phyloP scores from a whole-genome alignment of 1,140 invertebrate species.

The Hycleus phaleratus region DNA sequence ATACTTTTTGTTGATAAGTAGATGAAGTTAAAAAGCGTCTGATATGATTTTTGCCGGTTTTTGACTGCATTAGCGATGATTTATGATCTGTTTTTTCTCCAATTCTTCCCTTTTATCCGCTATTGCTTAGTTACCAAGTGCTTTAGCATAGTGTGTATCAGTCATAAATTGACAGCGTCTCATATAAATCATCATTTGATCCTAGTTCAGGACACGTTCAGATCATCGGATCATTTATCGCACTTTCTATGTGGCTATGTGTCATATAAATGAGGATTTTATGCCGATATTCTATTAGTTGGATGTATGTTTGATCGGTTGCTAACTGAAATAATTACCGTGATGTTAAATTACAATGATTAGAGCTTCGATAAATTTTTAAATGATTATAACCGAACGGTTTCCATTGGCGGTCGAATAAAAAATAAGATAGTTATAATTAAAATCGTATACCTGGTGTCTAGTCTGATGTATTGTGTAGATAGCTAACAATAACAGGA shows the following conservation, averaged over 20 bases:
- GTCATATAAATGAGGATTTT: not conserved
- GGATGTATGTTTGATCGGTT: not conserved
- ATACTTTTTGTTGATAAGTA: too few relatives aligned
- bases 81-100: conserved; percentile 28
- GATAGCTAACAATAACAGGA: too few relatives aligned
- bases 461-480: too few relatives aligned
- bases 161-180: conserved; percentile 20
- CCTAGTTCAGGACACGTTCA: conserved; percentile 14
- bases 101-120: conserved; percentile 10
- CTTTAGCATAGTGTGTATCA: conserved; percentile 23
- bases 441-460: too few relatives aligned
- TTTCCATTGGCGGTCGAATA: too few relatives aligned
- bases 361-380: too few relatives aligned
- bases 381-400: too few relatives aligned
- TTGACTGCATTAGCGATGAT: conserved; percentile 36
- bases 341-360: too few relatives aligned
- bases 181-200: conserved; percentile 33
- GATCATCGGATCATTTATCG: conserved; percentile 25
- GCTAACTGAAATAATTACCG: too few relatives aligned
- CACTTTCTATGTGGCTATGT: conserved; percentile 15
- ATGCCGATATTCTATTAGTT: not conserved
- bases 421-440: too few relatives aligned
- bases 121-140: not conserved
- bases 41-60: conserved; percentile 34
- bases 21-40: conserved; percentile 32